These are phyloP conservation scores for Mythimna albipuncta DNA, from an alignment of 2,888 invertebrate genomes.

Conservation along the genomic window DNA sequence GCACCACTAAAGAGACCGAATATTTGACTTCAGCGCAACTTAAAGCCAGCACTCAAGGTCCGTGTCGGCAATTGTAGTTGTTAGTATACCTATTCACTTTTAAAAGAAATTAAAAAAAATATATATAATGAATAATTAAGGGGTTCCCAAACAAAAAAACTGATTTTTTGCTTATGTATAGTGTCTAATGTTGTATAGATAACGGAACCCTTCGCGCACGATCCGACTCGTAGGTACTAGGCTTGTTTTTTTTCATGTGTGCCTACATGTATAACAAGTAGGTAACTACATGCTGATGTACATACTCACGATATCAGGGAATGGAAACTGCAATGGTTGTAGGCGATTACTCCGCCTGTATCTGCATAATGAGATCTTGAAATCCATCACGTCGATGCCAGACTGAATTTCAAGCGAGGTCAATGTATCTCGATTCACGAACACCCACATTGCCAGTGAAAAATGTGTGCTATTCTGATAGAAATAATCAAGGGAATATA, in stretches of 20 bases:
- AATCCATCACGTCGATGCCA: constrained; percentile 41
- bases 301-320: constrained; percentile 14
- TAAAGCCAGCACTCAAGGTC: too few species aligned
- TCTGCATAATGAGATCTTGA: constrained; percentile 57
- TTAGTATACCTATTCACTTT: too few species aligned
- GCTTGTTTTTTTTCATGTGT: neutral
- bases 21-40: too few species aligned
- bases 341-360: constrained; percentile 39
- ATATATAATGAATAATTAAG: too few species aligned
- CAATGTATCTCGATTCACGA: constrained; percentile 50
- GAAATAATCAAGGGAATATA: constrained; percentile 17
- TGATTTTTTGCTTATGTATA: too few species aligned
- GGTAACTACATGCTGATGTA: neutral
- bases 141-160: too few species aligned
- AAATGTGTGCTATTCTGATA: constrained; percentile 41
- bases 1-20: too few species aligned
- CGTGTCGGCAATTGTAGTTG: too few species aligned
- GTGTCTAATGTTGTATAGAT: too few species aligned
- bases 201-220: too few species aligned
- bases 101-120: too few species aligned
- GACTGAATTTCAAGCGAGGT: constrained; percentile 55
- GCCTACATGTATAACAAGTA: neutral
- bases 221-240: too few species aligned
- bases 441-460: constrained; percentile 38
- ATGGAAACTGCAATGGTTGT: constrained; percentile 45